Conservation (phyloP, 2,113 vertebrate genomes). For the Aptenodytes patagonicus region DNA sequence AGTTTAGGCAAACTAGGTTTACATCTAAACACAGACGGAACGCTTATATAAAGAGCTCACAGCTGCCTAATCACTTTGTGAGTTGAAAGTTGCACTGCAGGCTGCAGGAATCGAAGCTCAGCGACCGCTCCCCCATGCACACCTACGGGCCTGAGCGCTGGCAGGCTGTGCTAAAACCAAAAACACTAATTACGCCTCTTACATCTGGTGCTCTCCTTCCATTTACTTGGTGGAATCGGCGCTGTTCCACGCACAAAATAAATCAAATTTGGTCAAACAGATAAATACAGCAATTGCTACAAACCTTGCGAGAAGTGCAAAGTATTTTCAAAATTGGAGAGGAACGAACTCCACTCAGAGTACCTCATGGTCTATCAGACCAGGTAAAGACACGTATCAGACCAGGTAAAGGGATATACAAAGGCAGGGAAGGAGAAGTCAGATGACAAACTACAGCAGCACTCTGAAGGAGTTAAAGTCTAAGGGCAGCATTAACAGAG, state of each 20-base stretch:
- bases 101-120: not conserved
- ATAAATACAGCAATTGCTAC: not conserved
- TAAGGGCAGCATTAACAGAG: not conserved
- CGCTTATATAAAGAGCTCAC: not conserved
- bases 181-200: fast-evolving
- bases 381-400: not conserved
- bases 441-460: not conserved
- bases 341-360: not conserved
- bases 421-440: not conserved
- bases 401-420: not conserved
- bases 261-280: not conserved
- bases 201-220: not conserved
- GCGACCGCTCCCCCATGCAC: not conserved
- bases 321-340: not conserved
- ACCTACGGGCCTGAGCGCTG: not conserved
- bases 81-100: not conserved
- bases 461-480: not conserved
- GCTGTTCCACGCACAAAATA: not conserved
- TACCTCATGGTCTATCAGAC: not conserved
- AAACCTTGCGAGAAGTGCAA: not conserved
- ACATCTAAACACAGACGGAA: not conserved
- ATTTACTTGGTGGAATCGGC: fast-evolving
- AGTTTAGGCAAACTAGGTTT: not conserved
- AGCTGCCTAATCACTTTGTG: not conserved
- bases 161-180: not conserved